These are phyloP conservation scores for Equus przewalskii DNA, from an alignment of 2,113 vertebrate species.

Conservation along the genomic window DNA sequence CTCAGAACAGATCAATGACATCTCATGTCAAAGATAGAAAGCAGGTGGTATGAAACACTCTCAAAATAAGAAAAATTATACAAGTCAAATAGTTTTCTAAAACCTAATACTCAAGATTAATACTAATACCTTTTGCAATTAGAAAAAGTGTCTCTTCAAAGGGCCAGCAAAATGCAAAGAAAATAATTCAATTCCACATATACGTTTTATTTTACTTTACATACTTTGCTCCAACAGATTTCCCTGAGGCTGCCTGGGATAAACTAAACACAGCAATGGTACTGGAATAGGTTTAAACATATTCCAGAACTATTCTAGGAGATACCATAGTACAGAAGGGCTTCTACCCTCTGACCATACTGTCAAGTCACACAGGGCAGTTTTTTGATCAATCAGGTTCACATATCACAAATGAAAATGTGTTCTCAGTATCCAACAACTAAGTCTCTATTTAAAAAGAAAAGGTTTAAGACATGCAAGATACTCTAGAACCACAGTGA, in stretches of 20 bases:
- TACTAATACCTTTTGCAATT: background rate
- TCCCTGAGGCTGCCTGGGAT: background rate
- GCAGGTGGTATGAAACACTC: conserved; percentile 51
- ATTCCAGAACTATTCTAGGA: conserved; percentile 17
- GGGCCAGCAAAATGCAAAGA: conserved; percentile 47
- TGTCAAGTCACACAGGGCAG: conserved; percentile 13
- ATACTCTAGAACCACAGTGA: conserved; percentile 7
- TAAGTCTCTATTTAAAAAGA: conserved; percentile 30
- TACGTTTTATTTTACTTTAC: background rate
- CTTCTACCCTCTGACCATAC: background rate
- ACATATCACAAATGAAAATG: background rate
- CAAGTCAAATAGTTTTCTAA: conserved; percentile 38
- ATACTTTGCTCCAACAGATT: background rate
- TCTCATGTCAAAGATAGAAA: conserved; percentile 50
- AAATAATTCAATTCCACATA: conserved; percentile 9
- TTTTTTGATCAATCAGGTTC: background rate
- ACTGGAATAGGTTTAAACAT: background rate
- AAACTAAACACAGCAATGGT: background rate
- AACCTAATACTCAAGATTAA: conserved; percentile 23
- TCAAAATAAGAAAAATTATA: background rate
- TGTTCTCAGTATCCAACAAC: background rate
- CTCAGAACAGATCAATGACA: conserved; percentile 41
- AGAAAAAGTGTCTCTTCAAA: conserved; percentile 8
- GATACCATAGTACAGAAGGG: background rate
- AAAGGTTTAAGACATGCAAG: background rate